Evolutionary conservation across 2,797 vertebrate genomes (phyloP).

Genomic region (Amniataba percoides): DNA sequence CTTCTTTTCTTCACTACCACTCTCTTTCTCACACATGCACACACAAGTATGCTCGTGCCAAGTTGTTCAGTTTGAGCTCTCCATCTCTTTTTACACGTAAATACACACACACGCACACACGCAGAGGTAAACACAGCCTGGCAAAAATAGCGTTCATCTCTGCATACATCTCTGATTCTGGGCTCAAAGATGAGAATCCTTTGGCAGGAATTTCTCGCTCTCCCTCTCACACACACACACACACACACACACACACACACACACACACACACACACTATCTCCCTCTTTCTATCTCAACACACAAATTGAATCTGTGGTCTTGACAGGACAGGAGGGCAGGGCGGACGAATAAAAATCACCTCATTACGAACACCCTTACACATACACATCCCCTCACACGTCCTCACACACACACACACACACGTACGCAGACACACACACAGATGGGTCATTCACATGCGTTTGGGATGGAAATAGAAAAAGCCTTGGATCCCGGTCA

Average conservation of each 20-base stretch:
- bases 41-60: slow-evolving; percentile 29
- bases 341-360: slow-evolving; percentile 77
- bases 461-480: slow-evolving; percentile 51
- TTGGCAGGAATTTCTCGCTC: slow-evolving; percentile 50
- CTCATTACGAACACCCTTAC: slow-evolving; percentile 64
- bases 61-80: slow-evolving; percentile 56
- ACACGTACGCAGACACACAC: slow-evolving; percentile 26
- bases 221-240: background rate
- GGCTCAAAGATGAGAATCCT: slow-evolving; percentile 67
- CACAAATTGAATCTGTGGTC: slow-evolving; percentile 78
- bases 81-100: slow-evolving; percentile 24
- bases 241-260: slow-evolving; percentile 11
- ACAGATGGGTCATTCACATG: slow-evolving; percentile 51
- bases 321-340: slow-evolving; percentile 75
- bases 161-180: slow-evolving; percentile 58
- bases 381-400: slow-evolving; percentile 17
- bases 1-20: slow-evolving; percentile 16
- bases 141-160: slow-evolving; percentile 68
- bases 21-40: background rate
- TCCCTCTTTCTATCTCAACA: slow-evolving; percentile 48
- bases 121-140: slow-evolving; percentile 39
- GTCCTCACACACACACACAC: slow-evolving; percentile 14
- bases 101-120: slow-evolving; percentile 2
- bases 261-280: slow-evolving; percentile 4
- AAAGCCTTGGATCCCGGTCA: slow-evolving; percentile 62